phyloP scores from a whole-genome alignment of 2,888 invertebrate genomes.

The Syrphus vitripennis region DNA sequence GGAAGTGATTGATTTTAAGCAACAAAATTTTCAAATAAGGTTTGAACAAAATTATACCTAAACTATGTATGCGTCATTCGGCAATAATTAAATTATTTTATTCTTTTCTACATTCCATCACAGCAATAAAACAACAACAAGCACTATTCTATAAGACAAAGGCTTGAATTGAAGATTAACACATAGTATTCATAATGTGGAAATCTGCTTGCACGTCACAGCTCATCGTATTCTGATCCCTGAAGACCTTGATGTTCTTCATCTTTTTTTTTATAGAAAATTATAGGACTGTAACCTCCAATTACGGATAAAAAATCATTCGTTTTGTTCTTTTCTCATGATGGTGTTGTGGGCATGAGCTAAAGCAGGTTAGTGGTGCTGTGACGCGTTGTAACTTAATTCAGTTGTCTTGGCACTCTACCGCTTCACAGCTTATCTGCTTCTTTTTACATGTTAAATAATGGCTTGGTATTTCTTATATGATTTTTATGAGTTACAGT shows the following conservation, averaged over 20 bases:
- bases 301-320: constrained; percentile 27
- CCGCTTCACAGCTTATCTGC: not conserved
- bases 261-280: constrained; percentile 19
- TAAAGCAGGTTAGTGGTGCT: constrained; percentile 59
- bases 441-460: not conserved
- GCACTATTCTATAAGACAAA: not conserved
- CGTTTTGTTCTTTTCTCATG: constrained; percentile 26
- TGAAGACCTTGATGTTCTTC: constrained; percentile 46
- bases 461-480: not conserved
- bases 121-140: not conserved
- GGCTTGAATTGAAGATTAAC: not conserved
- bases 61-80: not conserved
- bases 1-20: not conserved
- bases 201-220: not conserved
- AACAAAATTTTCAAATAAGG: not conserved
- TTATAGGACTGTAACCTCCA: constrained; percentile 49
- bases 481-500: not conserved
- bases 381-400: not conserved
- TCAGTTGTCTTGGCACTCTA: not conserved
- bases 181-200: not conserved
- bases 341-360: not conserved
- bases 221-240: constrained; percentile 21
- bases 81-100: not conserved
- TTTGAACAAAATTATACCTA: not conserved
- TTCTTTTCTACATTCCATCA: not conserved